Evolutionary conservation across 1,140 invertebrate species (phyloP).

Genomic region (Pogonognathellus flavescens): DNA sequence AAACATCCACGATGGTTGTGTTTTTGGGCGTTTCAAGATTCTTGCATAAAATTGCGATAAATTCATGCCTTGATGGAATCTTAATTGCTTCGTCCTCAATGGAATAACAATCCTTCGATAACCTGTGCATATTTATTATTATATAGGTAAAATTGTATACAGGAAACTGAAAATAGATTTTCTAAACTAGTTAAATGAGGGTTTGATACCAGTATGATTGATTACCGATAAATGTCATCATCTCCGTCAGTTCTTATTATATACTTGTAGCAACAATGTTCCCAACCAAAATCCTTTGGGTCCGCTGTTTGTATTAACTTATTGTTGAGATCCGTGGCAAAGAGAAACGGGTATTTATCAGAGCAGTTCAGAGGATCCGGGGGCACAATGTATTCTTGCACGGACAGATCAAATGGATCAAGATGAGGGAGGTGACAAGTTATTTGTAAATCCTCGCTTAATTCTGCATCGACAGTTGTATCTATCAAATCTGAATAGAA

Average conservation of each 20-base stretch:
- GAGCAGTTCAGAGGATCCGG: constrained; percentile 24
- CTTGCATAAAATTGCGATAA: constrained; percentile 27
- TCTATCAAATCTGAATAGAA: no score
- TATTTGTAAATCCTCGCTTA: background rate
- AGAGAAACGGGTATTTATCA: constrained; percentile 6
- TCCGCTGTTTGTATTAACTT: background rate
- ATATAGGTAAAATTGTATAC: no score
- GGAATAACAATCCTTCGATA: background rate
- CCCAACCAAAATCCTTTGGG: constrained; percentile 1
- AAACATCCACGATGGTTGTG: constrained; percentile 9
- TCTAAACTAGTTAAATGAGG: background rate
- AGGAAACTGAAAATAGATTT: no score
- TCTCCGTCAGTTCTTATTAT: background rate
- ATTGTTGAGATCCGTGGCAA: background rate
- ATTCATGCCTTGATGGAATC: constrained; percentile 29
- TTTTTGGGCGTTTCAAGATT: background rate
- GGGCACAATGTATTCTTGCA: background rate
- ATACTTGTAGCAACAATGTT: constrained; percentile 32
- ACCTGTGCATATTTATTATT: background rate
- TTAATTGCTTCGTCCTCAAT: background rate
- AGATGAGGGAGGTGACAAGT: constrained; percentile 35
- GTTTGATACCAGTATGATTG: background rate
- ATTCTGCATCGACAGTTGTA: no score
- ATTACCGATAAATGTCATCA: background rate
- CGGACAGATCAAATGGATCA: constrained; percentile 18